Base-by-base conservation (phyloP, 2,113 vertebrate genomes). In the Charina bottae region DNA sequence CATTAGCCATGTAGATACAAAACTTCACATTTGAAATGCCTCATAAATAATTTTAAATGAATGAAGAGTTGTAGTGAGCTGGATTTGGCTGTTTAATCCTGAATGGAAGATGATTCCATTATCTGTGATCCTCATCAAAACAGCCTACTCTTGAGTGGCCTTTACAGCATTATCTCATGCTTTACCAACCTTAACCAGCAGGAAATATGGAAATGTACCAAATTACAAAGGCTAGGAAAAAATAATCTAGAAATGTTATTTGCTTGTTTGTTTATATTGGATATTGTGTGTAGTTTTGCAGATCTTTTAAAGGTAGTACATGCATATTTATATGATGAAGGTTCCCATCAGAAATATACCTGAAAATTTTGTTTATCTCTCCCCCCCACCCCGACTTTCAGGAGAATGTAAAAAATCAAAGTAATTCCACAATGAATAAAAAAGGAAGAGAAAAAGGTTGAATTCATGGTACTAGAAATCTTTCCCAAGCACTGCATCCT, bases 401-500 rank as follows among this genome's bases (percentile, higher is more conserved):
- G 21, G 85, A 49, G 83, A 92, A 3, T 92, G 95, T 95, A 93
- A 95, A 93, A 96, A 96, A 96, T 26, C 83, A 90, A 92, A 92
- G 95, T 85, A 93, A 94, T 93, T 93, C 88, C 87, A 84, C 93
- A 93, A 89, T 83, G 89, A 95, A 12, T 86, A 89, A 92, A 85
- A 6, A 6, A 37, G 6, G n/a, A 13, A 93, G 7, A 58, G 56
- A 49, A 26, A 93, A 93, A 86, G 95, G 95, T 91, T 84, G 92
- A 92, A 95, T 97, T 95, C 91, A 12, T 94, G 91, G 92, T 94
- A 94, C 94, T 95, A 0, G 12, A 89, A 93, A 83, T 94, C 94
- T 95, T 96, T 97, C 96, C 96, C 95, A 93, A 95, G 96, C 88
- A 91, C 83, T 96, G 96, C 97, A 92, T 97, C 96, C 95, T 96